Percentiles rank a stretch among this genome's conserved stretches.
These are phyloP conservation scores for Tachycineta bicolor DNA, from an alignment of 2,113 vertebrate species.

Conservation along the genomic window DNA sequence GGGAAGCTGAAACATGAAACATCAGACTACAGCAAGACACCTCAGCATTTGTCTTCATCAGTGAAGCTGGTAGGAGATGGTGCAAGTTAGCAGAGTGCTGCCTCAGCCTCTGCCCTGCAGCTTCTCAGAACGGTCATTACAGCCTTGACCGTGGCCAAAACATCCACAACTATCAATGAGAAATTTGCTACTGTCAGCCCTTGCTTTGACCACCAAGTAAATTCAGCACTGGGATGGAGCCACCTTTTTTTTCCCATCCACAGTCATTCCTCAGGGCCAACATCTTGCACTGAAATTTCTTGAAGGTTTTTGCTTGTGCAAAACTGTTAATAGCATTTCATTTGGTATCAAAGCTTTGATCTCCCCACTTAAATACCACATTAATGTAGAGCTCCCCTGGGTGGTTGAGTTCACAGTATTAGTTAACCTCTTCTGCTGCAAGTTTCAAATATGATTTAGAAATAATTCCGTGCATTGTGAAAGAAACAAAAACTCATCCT, in stretches of 20 bases:
- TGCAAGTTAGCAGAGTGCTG: neutral
- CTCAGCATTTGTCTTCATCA: neutral
- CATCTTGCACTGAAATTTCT: neutral
- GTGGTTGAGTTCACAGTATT: neutral
- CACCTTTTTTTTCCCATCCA: neutral
- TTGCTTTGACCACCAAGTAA: neutral
- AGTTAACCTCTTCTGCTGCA: constrained; percentile 39
- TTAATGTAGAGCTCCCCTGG: constrained; percentile 40
- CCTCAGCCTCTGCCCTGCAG: neutral
- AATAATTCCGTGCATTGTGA: neutral
- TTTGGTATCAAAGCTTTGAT: constrained; percentile 43
- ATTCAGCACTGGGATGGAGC: neutral
- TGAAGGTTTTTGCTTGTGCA: neutral
- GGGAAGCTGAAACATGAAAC: neutral
- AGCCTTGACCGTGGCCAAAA: neutral
- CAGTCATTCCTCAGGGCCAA: neutral
- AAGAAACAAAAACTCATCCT: constrained; percentile 1
- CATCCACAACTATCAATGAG: neutral
- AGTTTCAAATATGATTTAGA: constrained; percentile 9
- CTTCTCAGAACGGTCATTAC: neutral
- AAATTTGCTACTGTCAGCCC: neutral
- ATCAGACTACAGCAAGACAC: neutral
- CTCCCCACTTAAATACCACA: neutral
- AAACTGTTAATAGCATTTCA: neutral
- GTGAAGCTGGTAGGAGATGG: fast-evolving